These are phyloP conservation scores for Paelopatides confundens DNA, from an alignment of 53 echinoderm and acorn worm species.

Conservation along the genomic window DNA sequence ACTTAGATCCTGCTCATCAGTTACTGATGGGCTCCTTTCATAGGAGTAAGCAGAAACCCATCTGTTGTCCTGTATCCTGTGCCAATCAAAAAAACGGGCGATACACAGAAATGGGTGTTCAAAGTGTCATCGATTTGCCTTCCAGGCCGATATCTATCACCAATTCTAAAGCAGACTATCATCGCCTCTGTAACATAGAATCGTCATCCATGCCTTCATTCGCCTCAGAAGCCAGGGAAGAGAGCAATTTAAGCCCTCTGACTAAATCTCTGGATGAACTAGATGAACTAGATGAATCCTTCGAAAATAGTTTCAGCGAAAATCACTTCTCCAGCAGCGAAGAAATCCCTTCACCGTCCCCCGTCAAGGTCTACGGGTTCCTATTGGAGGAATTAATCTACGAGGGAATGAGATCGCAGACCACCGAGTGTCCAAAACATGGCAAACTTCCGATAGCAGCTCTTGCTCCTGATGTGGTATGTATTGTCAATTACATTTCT, in stretches of 20 bases:
- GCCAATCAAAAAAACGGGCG: slow-evolving; percentile 33
- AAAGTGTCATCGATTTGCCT: neutral
- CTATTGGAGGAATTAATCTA: slow-evolving; percentile 91
- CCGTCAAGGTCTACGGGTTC: slow-evolving; percentile 85
- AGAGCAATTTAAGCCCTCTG: neutral
- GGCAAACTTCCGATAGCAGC: slow-evolving; percentile 75
- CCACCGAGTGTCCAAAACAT: slow-evolving; percentile 87
- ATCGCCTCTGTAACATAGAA: neutral
- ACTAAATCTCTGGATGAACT: slow-evolving; percentile 56
- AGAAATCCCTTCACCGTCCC: slow-evolving; percentile 44
- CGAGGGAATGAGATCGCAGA: slow-evolving; percentile 85
- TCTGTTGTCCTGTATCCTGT: slow-evolving; percentile 82
- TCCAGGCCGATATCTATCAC: slow-evolving; percentile 18
- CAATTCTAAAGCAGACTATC: neutral
- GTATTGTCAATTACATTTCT: neutral
- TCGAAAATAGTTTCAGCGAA: slow-evolving; percentile 44
- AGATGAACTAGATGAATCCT: slow-evolving; percentile 43
- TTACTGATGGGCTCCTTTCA: slow-evolving; percentile 60
- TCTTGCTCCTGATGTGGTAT: slow-evolving; percentile 98
- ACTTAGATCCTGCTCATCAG: slow-evolving; percentile 49
- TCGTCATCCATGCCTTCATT: slow-evolving; percentile 7
- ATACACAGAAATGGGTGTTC: neutral
- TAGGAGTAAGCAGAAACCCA: slow-evolving; percentile 41
- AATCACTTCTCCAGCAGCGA: slow-evolving; percentile 60
- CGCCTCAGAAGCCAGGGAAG: slow-evolving; percentile 44